Evolutionary conservation across 2,888 invertebrate species (phyloP).

Genomic region (Rhingia campestris): DNA sequence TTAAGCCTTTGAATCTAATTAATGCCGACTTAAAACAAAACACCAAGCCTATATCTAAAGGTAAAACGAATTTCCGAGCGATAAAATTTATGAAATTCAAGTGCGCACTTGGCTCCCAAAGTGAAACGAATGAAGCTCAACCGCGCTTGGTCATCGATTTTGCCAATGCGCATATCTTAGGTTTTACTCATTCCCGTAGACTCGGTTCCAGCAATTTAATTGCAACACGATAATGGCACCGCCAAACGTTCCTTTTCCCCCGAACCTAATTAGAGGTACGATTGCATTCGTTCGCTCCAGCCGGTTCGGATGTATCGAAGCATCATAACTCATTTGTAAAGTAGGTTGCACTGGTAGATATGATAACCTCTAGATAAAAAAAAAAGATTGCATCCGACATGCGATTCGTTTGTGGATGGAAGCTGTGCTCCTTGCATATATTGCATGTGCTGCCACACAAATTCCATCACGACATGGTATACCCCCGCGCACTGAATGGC

Average conservation of each 20-base stretch:
- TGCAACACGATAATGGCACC: slow-evolving; percentile 30
- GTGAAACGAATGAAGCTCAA: not conserved
- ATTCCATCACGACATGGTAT: slow-evolving; percentile 49
- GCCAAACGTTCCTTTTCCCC: slow-evolving; percentile 1
- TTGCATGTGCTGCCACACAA: slow-evolving; percentile 22
- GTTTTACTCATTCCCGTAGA: slow-evolving; percentile 16
- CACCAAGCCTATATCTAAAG: too few species aligned
- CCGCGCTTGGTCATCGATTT: slow-evolving; percentile 26
- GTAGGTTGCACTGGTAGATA: slow-evolving; percentile 21
- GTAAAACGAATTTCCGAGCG: slow-evolving; percentile 21
- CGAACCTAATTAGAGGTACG: slow-evolving; percentile 38
- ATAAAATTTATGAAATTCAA: slow-evolving; percentile 22
- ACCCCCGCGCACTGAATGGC: not conserved
- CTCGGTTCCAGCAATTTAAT: slow-evolving; percentile 25
- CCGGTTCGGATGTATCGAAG: not conserved
- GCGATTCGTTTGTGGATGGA: slow-evolving; percentile 35
- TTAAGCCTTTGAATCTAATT: too few species aligned
- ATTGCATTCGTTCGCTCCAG: slow-evolving; percentile 10
- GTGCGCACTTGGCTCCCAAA: not conserved
- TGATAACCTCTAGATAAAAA: slow-evolving; percentile 39
- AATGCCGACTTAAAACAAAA: too few species aligned
- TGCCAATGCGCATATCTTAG: slow-evolving; percentile 11
- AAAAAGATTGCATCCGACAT: slow-evolving; percentile 40
- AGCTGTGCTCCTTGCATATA: not conserved
- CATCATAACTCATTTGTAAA: slow-evolving; percentile 29